A percentile compares a stretch with the other conserved stretches of the same genome.
phyloP scores from a whole-genome alignment of 2,888 invertebrate species.

The Dione vanillae region DNA sequence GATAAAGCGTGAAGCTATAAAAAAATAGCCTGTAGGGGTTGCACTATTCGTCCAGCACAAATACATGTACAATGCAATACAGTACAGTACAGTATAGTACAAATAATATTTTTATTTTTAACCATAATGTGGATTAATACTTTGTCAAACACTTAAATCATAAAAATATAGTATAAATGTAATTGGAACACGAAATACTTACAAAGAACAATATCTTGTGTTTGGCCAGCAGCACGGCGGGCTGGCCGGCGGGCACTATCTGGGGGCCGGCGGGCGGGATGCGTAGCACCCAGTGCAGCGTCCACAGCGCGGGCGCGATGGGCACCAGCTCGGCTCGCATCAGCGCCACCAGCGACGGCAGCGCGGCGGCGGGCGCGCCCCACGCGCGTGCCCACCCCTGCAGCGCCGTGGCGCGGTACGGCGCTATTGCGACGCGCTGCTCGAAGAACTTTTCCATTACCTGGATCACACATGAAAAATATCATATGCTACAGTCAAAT shows the following conservation, averaged over 20 bases:
- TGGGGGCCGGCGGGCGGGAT: slow-evolving; percentile 95
- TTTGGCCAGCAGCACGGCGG: slow-evolving; percentile 93
- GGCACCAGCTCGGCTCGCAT: slow-evolving; percentile 88
- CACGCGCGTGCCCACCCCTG: slow-evolving; percentile 93
- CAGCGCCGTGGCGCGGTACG: slow-evolving; percentile 95
- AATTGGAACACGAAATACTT: slow-evolving; percentile 65
- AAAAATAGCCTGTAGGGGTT: too few relatives aligned
- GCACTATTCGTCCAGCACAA: too few relatives aligned
- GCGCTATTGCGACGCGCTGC: slow-evolving; percentile 93
- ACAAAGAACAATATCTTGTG: slow-evolving; percentile 97
- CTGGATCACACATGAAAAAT: slow-evolving; percentile 69
- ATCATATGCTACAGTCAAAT: too few relatives aligned
- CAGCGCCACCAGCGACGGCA: slow-evolving; percentile 96
- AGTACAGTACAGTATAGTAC: too few relatives aligned
- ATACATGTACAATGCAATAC: too few relatives aligned
- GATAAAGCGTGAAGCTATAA: too few relatives aligned
- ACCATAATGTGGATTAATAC: too few relatives aligned
- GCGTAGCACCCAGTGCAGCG: slow-evolving; percentile 95
- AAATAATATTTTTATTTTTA: too few relatives aligned
- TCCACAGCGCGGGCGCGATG: slow-evolving; percentile 88
- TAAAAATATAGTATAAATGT: too few relatives aligned
- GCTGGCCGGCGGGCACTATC: slow-evolving; percentile 95
- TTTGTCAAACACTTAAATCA: too few relatives aligned
- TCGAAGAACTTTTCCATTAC: slow-evolving; percentile 97
- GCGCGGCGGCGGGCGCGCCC: slow-evolving; percentile 92